Evolutionary conservation across 2,888 invertebrate species (phyloP), one percentile per base, ranked within the genome.

Genomic region (Cephus pygmeus): DNA sequence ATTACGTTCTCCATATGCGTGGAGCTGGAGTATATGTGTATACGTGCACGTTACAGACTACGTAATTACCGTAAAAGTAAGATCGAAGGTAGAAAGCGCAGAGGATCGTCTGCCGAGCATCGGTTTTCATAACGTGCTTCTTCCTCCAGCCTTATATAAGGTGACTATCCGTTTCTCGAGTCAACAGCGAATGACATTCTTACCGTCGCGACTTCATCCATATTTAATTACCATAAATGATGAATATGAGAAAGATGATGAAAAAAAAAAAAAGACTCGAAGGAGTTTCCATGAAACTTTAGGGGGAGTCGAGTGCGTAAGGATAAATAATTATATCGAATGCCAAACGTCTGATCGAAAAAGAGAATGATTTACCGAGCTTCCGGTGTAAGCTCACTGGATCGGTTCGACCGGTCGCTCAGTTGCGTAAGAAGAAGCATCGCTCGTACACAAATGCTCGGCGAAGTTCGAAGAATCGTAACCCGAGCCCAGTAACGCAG

Each of bases 101-200:
- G 81, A 88, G 89, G 89, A 90, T 88, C 90, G 90, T 90, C 89
- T 89, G 90, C 90, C 89, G 89, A 90, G 90, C 91, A 90, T 90
- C 90, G 89, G 88, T 90, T 91, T 90, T 89, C 88, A 90, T 85
- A 79, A 79, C 35, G 79, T 80, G 80, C 75, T 76, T 76, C 76
- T 35, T 31, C 33, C 75, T 36, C 35, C 35, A 56, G 75, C 75
- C 85, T 90, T 90, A 89, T 84, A 87, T 89, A 89, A 89, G 83
- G 82, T 81, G 82, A 82, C 80, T 79, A 82, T 82, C 76, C 69
- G 81, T 79, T 34, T 12, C 34, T 31, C 71, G n/a, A 69, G 69
- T 81, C 23, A 56, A 56, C 23, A 6, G 23, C 86, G 85, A 88
- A 84, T 89, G 88, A 88, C 87, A 89, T 88, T 89, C 88, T 87